Percentiles rank a stretch among this genome's conserved stretches.
phyloP scores from a whole-genome alignment of 2,797 vertebrate genomes.

The Tapera naevia region DNA sequence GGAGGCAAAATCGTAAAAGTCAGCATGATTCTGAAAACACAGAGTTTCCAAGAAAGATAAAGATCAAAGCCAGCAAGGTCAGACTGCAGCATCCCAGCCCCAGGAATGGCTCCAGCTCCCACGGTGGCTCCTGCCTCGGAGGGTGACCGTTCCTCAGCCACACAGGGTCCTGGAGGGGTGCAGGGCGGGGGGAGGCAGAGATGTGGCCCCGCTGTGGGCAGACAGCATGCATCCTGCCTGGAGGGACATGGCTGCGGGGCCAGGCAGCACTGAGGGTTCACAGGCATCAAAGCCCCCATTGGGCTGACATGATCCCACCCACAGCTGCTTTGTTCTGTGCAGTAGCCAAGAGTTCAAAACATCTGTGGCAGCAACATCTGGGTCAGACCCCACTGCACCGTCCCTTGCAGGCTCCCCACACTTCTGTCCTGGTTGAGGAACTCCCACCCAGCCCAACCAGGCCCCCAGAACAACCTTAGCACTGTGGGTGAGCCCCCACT shows the following conservation, averaged over 20 bases:
- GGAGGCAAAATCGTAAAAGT: background rate
- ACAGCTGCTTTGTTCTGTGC: background rate
- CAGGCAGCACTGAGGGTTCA: background rate
- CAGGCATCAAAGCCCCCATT: background rate
- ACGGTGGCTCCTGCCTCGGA: background rate
- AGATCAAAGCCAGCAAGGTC: constrained; percentile 29
- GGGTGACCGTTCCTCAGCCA: background rate
- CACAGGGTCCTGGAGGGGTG: background rate
- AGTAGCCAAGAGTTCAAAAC: background rate
- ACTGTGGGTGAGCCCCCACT: background rate
- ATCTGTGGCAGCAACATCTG: background rate
- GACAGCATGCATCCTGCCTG: background rate
- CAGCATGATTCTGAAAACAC: background rate
- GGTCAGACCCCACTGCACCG: background rate
- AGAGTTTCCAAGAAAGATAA: background rate
- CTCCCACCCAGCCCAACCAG: background rate
- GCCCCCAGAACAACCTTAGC: background rate
- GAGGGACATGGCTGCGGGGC: accelerated
- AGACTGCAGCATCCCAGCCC: background rate
- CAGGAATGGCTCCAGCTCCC: background rate
- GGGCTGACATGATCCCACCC: background rate
- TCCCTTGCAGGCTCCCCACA: background rate
- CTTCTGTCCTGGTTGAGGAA: background rate
- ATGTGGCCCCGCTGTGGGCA: background rate
- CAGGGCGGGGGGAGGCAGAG: no score